Evolutionary conservation across 2,888 invertebrate species (phyloP), one percentile per base, ranked within the genome.

Genomic region (Hipparchia semele): DNA sequence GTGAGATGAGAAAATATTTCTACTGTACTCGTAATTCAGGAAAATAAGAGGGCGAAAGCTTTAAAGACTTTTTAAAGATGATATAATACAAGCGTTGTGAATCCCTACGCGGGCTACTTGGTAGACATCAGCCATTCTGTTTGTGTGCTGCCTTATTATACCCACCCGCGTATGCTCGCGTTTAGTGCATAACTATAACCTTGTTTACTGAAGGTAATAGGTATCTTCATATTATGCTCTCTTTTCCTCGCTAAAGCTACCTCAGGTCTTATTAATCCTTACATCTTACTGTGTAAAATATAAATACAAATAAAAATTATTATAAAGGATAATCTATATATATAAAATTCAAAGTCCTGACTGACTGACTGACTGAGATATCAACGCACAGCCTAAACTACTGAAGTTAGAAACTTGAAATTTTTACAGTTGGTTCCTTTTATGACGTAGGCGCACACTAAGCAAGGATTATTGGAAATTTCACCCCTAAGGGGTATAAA

Each of bases 101-200:
- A 45, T 60, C 60, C 13, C 62, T n/a, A 2, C 49, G 61, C 45
- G 61, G n/a, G 39, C 49, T 59, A 33, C 59, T 8, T 9, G n/a
- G 45, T 45, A 7, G 62, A 23, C 62, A 49, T 64, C 49, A 64
- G 13, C 62, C 49, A 64, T 64, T 64, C 62, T 64, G 62, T 64
- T 64, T 64, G 23, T 49, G 23, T 60, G 49, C 49, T 49, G 62
- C 13, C 49, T 62, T 64, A 49, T 49, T 64, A 49, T 13, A 62
- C 1, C 62, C 62, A 4, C 12, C 12, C 60, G 9, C 33, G 2
- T 33, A 10, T 12, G 53, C 12, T 59, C 61, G 45, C 62, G 49
- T 51, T 49, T 64, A 49, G 13, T 64, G 23, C 13, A 49, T 49
- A 49, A 13, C 49, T 49, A n/a, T 64, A 49, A 62, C 62, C 62